Evolutionary conservation across 2,797 vertebrate genomes (phyloP), one percentile per base, ranked within the genome.

Genomic region (Oreochromis grahami): DNA sequence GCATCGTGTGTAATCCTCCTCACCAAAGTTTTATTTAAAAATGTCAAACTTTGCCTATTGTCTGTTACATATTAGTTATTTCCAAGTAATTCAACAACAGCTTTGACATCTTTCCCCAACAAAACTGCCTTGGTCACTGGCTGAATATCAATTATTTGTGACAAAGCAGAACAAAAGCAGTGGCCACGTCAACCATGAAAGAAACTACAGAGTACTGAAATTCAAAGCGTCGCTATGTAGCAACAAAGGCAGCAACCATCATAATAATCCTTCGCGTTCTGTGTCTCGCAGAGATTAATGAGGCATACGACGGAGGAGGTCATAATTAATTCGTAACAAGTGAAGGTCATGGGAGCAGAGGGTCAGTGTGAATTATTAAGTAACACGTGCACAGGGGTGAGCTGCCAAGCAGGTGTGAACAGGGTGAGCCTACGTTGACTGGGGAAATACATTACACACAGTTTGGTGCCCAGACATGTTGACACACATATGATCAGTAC

Each of bases 291-390:
- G 84, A 89, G 88, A 91, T 87, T 94, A 92, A 93, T 92, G 88
- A 93, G 79, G 74, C 78, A 38, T 70, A 79, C n/a, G 8, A 87
- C 74, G 48, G 86, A 90, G 87, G 86, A 88, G 91, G 82, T 93
- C 89, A 92, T 94, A 91, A 94, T 94, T 92, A 89, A 95, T 94
- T 89, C 8, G 78, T 92, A 89, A 88, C 88, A 88, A 93, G 53
- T 88, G 89, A 94, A 95, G 94, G 92, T 94, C 86, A 94, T 68
- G 79, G 83, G 86, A 91, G 91, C 87, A 88, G 83, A 84, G 91
- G 93, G 91, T 95, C 93, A 94, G 60, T 60, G 84, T 95, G 86
- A 94, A 95, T 95, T 95, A 95, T 95, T 94, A 94, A 95, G 83
- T 60, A 85, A 63, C 79, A 68, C 34, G 74, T 92, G 85, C 74